These are phyloP conservation scores for Oryzias celebensis DNA, from an alignment of 2,113 vertebrate species.

Conservation along the genomic window DNA sequence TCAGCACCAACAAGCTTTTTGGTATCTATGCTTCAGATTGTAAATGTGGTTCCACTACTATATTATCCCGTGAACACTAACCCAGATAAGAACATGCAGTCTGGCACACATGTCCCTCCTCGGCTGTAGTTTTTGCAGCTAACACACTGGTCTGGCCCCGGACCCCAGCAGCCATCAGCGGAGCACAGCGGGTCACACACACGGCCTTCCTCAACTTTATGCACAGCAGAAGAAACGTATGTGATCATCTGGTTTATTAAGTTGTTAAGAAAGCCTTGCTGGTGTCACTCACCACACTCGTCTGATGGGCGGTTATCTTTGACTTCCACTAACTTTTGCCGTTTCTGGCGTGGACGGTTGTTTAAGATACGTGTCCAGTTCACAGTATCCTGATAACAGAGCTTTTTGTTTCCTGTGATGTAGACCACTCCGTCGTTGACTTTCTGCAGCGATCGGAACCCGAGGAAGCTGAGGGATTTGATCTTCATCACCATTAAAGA, in stretches of 20 bases:
- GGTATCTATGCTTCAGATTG: background rate
- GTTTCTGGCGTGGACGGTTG: constrained; percentile 58
- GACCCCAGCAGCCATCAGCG: constrained; percentile 88
- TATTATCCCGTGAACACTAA: constrained; percentile 54
- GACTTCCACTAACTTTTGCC: constrained; percentile 65
- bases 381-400: constrained; percentile 87
- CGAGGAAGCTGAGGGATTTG: constrained; percentile 84
- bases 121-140: constrained; percentile 86
- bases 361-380: constrained; percentile 83
- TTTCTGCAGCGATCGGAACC: constrained; percentile 83
- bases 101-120: constrained; percentile 80
- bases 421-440: constrained; percentile 87
- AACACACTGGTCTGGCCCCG: constrained; percentile 85
- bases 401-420: constrained; percentile 84
- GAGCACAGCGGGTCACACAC: constrained; percentile 88
- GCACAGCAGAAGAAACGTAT: background rate
- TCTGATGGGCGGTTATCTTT: constrained; percentile 73
- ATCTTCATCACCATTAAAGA: constrained; percentile 88
- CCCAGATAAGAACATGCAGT: constrained; percentile 86
- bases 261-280: background rate
- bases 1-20: background rate
- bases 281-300: constrained; percentile 78
- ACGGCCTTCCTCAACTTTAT: constrained; percentile 76
- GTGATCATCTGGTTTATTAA: background rate
- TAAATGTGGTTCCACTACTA: too few relatives aligned